A percentile compares a stretch with the other conserved stretches of the same genome.
Evolutionary conservation across 2,888 invertebrate species (phyloP).

Genomic region (Margaritifera margaritifera): DNA sequence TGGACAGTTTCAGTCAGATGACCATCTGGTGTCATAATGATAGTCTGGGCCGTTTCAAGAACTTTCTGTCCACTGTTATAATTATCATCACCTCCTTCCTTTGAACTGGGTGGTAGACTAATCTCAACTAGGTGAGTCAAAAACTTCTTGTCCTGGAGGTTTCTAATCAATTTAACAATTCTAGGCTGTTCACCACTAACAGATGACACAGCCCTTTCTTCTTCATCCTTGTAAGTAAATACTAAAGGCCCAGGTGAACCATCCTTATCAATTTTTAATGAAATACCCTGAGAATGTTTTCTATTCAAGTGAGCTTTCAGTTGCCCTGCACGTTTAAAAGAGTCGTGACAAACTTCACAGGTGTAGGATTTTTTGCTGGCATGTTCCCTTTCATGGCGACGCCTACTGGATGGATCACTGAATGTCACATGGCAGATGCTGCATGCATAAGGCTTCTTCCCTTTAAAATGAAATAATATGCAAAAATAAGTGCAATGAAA

Average conservation of each 20-base stretch:
- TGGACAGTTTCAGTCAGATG: conserved; percentile 32
- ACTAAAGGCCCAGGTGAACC: conserved; percentile 18
- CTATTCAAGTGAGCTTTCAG: conserved; percentile 58
- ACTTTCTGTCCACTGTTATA: neutral
- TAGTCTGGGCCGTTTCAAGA: conserved; percentile 8
- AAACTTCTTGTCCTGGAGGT: conserved; percentile 38
- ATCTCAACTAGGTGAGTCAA: conserved; percentile 28
- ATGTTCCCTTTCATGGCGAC: conserved; percentile 67
- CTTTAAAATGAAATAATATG: conserved; percentile 39
- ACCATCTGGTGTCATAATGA: conserved; percentile 8
- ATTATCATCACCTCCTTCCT: conserved; percentile 2
- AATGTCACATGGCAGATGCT: conserved; percentile 63
- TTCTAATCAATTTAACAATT: conserved; percentile 52
- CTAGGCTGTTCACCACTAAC: conserved; percentile 42
- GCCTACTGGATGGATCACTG: conserved; percentile 67
- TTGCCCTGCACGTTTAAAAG: conserved; percentile 63
- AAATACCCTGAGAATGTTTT: conserved; percentile 33
- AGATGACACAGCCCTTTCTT: conserved; percentile 19
- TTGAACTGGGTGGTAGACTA: conserved; percentile 15
- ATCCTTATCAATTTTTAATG: conserved; percentile 32
- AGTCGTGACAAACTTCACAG: conserved; percentile 64
- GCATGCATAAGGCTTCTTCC: conserved; percentile 66
- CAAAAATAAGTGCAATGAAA: neutral
- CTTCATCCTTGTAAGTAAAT: conserved; percentile 20
- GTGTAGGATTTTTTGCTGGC: conserved; percentile 58